Evolutionary conservation across 2,888 invertebrate genomes (phyloP).

Genomic region (Nemotelus nigrinus): DNA sequence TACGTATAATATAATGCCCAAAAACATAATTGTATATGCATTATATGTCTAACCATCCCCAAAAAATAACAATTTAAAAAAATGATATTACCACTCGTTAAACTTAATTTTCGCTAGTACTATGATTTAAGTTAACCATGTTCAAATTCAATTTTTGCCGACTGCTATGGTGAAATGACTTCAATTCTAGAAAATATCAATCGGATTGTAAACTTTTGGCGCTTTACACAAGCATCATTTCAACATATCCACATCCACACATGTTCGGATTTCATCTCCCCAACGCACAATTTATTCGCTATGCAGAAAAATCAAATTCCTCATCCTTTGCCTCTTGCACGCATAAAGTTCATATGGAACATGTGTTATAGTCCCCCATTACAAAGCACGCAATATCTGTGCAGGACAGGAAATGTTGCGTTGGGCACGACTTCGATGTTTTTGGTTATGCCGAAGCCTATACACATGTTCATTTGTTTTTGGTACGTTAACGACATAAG

Average conservation of each 20-base stretch:
- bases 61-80: no score
- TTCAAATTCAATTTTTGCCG: no score
- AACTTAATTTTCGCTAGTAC: no score
- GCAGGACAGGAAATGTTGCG: conserved; percentile 33
- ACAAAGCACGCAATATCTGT: conserved; percentile 28
- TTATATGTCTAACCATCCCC: no score
- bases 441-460: neutral
- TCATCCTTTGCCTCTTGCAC: conserved; percentile 13
- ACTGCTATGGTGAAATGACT: no score
- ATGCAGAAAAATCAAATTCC: no score
- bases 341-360: conserved; percentile 42
- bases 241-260: neutral
- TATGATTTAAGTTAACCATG: no score
- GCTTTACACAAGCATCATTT: neutral
- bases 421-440: conserved; percentile 25
- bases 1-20: no score
- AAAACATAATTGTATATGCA: no score
- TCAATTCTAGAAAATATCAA: no score
- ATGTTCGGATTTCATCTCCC: neutral
- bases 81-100: no score
- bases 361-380: conserved; percentile 37
- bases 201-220: neutral
- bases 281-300: neutral
- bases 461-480: conserved; percentile 33
- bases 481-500: neutral